Percentiles rank a stretch among this genome's conserved stretches.
Evolutionary conservation across 1,140 invertebrate genomes (phyloP).

Genomic region (Bombus balteatus): DNA sequence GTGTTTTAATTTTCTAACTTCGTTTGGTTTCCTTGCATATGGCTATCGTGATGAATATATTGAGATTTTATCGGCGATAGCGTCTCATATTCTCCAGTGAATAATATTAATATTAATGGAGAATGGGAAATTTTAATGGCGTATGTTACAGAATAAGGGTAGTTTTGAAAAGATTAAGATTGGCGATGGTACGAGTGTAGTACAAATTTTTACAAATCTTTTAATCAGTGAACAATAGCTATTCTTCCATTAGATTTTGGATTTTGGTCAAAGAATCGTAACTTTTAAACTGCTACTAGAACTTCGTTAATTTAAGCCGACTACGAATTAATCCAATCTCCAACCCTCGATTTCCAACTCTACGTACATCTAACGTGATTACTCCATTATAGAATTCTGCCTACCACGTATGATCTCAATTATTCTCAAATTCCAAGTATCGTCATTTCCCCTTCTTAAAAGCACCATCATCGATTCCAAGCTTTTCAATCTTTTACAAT

Average conservation of each 20-base stretch:
- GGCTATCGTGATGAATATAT: neutral
- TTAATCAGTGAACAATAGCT: too few species aligned
- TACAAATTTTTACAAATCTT: too few species aligned
- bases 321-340: too few species aligned
- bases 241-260: too few species aligned
- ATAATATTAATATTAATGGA: neutral
- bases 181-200: too few species aligned
- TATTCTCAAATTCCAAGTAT: neutral
- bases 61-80: neutral
- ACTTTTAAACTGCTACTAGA: too few species aligned
- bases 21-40: neutral
- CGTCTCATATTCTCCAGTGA: neutral
- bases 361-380: too few species aligned
- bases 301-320: too few species aligned
- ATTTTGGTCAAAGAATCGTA: too few species aligned
- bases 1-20: neutral
- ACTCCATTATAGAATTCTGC: too few species aligned
- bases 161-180: neutral
- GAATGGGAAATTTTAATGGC: neutral
- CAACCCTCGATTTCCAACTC: too few species aligned
- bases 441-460: neutral
- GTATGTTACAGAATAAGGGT: neutral
- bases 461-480: neutral
- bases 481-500: neutral
- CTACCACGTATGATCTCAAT: neutral